Evolutionary conservation across 1,140 invertebrate genomes (phyloP).

Genomic region (Adelges cooleyi): DNA sequence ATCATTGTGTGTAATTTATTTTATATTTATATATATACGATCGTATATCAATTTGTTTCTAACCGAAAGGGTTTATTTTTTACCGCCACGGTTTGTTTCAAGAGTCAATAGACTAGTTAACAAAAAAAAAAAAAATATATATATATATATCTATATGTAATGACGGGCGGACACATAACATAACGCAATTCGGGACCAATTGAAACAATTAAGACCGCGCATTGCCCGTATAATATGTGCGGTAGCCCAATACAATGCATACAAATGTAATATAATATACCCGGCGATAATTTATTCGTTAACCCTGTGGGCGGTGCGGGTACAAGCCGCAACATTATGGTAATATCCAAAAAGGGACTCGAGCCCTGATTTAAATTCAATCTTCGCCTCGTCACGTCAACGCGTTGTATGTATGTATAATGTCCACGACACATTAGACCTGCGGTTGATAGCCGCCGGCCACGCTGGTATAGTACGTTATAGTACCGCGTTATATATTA

Average conservation of each 20-base stretch:
- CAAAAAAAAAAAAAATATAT: no score
- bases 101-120: conserved; percentile 1
- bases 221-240: not conserved
- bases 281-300: conserved; percentile 20
- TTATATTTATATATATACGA: no score
- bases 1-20: no score
- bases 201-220: conserved; percentile 21
- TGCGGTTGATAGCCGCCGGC: no score
- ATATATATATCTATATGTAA: no score
- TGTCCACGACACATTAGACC: no score
- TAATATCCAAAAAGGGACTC: not conserved
- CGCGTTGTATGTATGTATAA: no score
- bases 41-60: no score
- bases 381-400: not conserved
- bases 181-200: not conserved
- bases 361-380: not conserved
- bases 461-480: no score
- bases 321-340: not conserved
- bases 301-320: conserved; percentile 1
- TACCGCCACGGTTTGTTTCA: not conserved
- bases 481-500: no score
- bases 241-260: not conserved
- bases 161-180: no score
- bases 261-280: not conserved
- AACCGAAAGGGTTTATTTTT: no score